phyloP scores from a whole-genome alignment of 2,797 vertebrate genomes.

The Tauraco hartlaubi region DNA sequence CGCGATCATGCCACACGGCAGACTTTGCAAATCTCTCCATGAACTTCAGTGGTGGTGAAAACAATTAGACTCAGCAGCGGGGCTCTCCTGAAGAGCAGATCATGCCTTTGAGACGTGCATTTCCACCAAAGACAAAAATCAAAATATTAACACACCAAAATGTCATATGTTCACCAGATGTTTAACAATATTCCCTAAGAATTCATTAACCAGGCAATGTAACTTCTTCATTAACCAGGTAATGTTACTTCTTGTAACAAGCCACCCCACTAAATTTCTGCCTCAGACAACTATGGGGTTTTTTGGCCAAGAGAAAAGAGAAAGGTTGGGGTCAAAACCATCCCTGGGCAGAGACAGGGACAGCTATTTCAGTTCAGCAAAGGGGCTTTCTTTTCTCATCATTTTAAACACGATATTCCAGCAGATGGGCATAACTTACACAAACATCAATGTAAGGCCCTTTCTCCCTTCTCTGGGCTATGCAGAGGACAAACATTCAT shows the following conservation, averaged over 20 bases:
- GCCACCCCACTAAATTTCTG: neutral
- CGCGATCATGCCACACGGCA: rapidly evolving
- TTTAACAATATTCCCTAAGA: neutral
- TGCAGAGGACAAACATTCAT: neutral
- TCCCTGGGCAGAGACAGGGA: neutral
- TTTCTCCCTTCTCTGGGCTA: neutral
- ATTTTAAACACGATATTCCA: neutral
- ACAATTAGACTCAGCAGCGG: neutral
- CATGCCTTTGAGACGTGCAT: rapidly evolving
- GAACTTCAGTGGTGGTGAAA: neutral
- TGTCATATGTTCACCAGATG: neutral
- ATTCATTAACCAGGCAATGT: neutral
- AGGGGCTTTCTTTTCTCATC: rapidly evolving
- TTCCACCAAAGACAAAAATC: neutral
- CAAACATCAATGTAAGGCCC: neutral
- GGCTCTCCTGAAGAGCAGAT: neutral
- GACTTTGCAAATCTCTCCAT: neutral
- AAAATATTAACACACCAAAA: neutral
- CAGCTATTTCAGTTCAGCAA: neutral
- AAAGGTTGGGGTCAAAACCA: neutral
- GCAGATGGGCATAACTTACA: neutral
- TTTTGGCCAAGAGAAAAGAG: neutral
- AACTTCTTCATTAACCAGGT: neutral
- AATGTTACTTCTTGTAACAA: neutral
- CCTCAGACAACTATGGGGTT: neutral